Evolutionary conservation across 2,113 vertebrate genomes (phyloP).

Genomic region (Neodontobutis hainanensis): DNA sequence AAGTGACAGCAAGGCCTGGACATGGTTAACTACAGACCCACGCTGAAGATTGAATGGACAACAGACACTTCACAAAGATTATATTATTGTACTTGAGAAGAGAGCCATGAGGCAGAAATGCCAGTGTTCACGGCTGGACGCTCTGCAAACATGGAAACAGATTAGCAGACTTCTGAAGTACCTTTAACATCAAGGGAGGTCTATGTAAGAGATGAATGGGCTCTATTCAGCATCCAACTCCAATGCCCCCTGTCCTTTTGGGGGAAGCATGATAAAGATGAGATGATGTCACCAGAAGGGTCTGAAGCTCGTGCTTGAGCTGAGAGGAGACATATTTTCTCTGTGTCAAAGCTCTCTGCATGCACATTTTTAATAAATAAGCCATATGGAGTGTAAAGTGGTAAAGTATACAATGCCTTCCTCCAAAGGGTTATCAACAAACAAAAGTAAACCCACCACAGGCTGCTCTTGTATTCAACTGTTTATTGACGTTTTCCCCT

Average conservation of each 20-base stretch:
- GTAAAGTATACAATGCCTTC: constrained; percentile 47
- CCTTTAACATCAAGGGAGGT: constrained; percentile 25
- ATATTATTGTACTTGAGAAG: constrained; percentile 58
- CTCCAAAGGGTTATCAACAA: constrained; percentile 46
- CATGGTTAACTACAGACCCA: constrained; percentile 62
- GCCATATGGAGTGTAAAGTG: constrained; percentile 40
- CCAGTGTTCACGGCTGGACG: constrained; percentile 1
- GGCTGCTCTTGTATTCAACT: constrained; percentile 25
- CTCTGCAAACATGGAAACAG: constrained; percentile 18
- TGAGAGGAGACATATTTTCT: constrained; percentile 30
- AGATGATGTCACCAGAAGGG: constrained; percentile 40
- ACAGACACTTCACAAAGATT: constrained; percentile 44
- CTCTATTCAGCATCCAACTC: constrained; percentile 36
- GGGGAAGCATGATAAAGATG: constrained; percentile 40
- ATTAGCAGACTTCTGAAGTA: neutral
- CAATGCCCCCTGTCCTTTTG: constrained; percentile 18
- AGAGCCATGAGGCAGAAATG: constrained; percentile 36
- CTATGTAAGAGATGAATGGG: constrained; percentile 37
- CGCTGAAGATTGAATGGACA: constrained; percentile 50
- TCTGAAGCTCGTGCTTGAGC: constrained; percentile 12
- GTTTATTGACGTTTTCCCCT: constrained; percentile 41
- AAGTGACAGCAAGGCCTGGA: constrained; percentile 54
- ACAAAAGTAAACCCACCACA: constrained; percentile 44
- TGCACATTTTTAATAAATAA: constrained; percentile 53
- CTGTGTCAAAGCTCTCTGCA: constrained; percentile 24